A percentile compares a stretch with the other conserved stretches of the same genome.
These are phyloP conservation scores for Drosophila kikkawai DNA, from an alignment of 1,140 invertebrate species.

Conservation along the genomic window DNA sequence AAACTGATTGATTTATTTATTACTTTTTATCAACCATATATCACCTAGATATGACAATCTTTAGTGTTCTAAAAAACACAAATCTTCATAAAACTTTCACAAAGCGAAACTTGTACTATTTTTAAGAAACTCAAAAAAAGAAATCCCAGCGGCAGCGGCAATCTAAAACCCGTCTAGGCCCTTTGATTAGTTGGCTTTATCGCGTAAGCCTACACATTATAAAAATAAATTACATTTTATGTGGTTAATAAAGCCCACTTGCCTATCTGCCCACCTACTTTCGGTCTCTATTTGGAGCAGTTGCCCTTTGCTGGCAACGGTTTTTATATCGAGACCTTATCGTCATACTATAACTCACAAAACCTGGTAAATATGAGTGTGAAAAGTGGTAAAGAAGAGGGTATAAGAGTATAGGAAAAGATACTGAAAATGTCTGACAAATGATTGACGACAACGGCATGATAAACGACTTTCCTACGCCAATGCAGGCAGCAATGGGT, in stretches of 20 bases:
- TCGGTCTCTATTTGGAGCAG: conserved; percentile 54
- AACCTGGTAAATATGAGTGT: conserved; percentile 27
- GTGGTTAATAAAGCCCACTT: conserved; percentile 57
- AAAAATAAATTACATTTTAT: conserved; percentile 64
- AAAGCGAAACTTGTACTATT: conserved; percentile 2
- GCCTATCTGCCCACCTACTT: conserved; percentile 61
- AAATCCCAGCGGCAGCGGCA: conserved; percentile 18
- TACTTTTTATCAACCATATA: conserved; percentile 6
- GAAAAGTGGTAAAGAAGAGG: conserved; percentile 21
- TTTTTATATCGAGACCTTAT: conserved; percentile 54
- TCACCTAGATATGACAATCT: background rate
- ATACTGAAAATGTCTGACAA: conserved; percentile 60
- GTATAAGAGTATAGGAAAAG: conserved; percentile 14
- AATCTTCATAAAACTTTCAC: conserved; percentile 20
- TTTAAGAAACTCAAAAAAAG: background rate
- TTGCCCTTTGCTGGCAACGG: conserved; percentile 57
- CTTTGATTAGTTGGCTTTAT: conserved; percentile 45
- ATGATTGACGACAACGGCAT: conserved; percentile 73
- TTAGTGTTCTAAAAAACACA: background rate
- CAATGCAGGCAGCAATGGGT: conserved; percentile 56
- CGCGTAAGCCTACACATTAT: conserved; percentile 63
- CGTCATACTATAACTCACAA: conserved; percentile 43
- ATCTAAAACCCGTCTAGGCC: conserved; percentile 52
- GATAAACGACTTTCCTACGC: conserved; percentile 65
- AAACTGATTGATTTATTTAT: background rate